Percentiles rank a stretch among this genome's conserved stretches.
Evolutionary conservation across 1,140 invertebrate species (phyloP).

Genomic region (Hycleus cichorii): DNA sequence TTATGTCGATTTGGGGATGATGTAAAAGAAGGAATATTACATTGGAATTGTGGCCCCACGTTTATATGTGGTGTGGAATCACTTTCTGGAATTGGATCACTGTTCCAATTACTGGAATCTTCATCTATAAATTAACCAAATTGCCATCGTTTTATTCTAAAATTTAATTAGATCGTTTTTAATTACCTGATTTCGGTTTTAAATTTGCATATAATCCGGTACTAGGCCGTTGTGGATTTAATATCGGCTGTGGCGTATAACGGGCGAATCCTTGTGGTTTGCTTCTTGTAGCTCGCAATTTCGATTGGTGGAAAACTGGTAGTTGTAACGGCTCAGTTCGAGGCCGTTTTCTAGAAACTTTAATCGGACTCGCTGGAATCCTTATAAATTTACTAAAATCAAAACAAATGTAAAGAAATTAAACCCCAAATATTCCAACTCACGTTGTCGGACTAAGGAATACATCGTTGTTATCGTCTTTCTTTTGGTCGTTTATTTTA

Average conservation of each 20-base stretch:
- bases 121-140: conserved; percentile 18
- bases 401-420: neutral
- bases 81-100: conserved; percentile 42
- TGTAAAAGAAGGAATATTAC: conserved; percentile 50
- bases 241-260: conserved; percentile 87
- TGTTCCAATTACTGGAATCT: conserved; percentile 29
- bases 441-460: conserved; percentile 66
- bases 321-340: conserved; percentile 54
- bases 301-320: conserved; percentile 45
- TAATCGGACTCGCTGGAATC: conserved; percentile 54
- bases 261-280: conserved; percentile 47
- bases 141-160: neutral
- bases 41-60: conserved; percentile 84
- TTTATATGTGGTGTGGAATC: conserved; percentile 71
- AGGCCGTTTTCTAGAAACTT: conserved; percentile 55
- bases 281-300: conserved; percentile 48
- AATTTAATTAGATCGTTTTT: conserved; percentile 1
- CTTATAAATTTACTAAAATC: conserved; percentile 35
- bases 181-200: conserved; percentile 26
- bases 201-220: conserved; percentile 64
- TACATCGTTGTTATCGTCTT: conserved; percentile 58
- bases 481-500: conserved; percentile 41
- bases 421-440: conserved; percentile 16
- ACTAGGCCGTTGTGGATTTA: conserved; percentile 81
- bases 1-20: conserved; percentile 35